These are phyloP conservation scores for Aspiorhynchus laticeps DNA, from an alignment of 2,113 vertebrate genomes.

Conservation along the genomic window DNA sequence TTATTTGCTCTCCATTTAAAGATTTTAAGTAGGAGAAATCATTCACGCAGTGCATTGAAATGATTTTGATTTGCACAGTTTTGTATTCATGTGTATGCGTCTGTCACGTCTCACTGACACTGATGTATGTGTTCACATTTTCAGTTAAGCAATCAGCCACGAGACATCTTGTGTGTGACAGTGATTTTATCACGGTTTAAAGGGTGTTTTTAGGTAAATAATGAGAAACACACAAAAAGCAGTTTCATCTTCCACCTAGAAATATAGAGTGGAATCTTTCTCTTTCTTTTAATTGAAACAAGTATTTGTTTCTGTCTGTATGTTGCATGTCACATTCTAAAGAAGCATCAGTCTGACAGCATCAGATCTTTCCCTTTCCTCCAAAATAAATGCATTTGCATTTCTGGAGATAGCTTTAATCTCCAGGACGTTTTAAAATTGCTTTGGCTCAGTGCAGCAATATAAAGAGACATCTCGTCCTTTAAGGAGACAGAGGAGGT, in stretches of 20 bases:
- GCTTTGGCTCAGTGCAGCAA: not conserved
- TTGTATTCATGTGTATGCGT: not conserved
- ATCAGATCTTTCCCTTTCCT: not conserved
- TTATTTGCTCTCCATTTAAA: not conserved
- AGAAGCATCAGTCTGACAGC: not conserved
- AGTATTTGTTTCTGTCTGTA: conserved; percentile 12
- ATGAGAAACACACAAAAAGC: not conserved
- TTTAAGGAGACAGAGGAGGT: not conserved
- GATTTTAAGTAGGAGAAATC: not conserved
- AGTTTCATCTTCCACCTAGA: not conserved
- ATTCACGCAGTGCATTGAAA: not conserved
- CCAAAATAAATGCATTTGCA: conserved; percentile 27
- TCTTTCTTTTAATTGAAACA: not conserved
- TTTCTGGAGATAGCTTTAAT: conserved; percentile 16
- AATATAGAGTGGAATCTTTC: not conserved
- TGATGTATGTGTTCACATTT: not conserved
- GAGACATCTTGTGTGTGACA: not conserved
- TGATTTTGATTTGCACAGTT: not conserved
- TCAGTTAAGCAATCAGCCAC: not conserved
- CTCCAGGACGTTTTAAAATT: not conserved
- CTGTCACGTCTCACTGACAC: not conserved
- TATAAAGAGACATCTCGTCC: not conserved
- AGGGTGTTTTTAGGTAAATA: not conserved
- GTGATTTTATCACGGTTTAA: not conserved
- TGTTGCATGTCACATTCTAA: not conserved